Evolutionary conservation across 2,888 invertebrate genomes (phyloP).

Genomic region (Sipha maydis): DNA sequence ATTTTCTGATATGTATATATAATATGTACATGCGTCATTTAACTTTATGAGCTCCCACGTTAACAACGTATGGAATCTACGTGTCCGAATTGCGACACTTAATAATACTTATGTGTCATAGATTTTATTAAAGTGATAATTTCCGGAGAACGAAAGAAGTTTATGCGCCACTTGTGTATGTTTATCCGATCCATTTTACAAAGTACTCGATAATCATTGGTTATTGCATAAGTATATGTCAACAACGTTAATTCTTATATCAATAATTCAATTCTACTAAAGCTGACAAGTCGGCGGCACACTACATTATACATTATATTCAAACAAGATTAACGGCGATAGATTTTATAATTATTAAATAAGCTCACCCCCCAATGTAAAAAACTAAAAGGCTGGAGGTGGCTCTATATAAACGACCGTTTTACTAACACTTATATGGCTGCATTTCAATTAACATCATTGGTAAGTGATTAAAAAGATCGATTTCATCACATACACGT

Average conservation of each 20-base stretch:
- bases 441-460: slow-evolving; percentile 21
- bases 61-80: slow-evolving; percentile 39
- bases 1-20: neutral
- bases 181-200: slow-evolving; percentile 8
- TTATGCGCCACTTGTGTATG: slow-evolving; percentile 52
- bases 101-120: slow-evolving; percentile 43
- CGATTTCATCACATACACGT: neutral
- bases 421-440: slow-evolving; percentile 38
- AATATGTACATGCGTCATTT: slow-evolving; percentile 23
- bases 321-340: slow-evolving; percentile 38
- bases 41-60: slow-evolving; percentile 55
- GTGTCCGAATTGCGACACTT: slow-evolving; percentile 57
- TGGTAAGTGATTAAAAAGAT: slow-evolving; percentile 19
- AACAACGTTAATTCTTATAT: slow-evolving; percentile 38
- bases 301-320: slow-evolving; percentile 1
- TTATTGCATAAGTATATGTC: slow-evolving; percentile 53
- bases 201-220: slow-evolving; percentile 51
- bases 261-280: slow-evolving; percentile 47
- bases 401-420: slow-evolving; percentile 20
- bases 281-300: slow-evolving; percentile 44
- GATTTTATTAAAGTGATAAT: slow-evolving; percentile 52
- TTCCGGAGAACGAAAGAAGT: slow-evolving; percentile 43
- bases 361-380: neutral
- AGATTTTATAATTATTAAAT: slow-evolving; percentile 24
- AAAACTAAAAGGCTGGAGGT: neutral